Percentiles rank a stretch among this genome's conserved stretches.
phyloP scores from a whole-genome alignment of 1,140 invertebrate genomes.

The Drosophila insularis region DNA sequence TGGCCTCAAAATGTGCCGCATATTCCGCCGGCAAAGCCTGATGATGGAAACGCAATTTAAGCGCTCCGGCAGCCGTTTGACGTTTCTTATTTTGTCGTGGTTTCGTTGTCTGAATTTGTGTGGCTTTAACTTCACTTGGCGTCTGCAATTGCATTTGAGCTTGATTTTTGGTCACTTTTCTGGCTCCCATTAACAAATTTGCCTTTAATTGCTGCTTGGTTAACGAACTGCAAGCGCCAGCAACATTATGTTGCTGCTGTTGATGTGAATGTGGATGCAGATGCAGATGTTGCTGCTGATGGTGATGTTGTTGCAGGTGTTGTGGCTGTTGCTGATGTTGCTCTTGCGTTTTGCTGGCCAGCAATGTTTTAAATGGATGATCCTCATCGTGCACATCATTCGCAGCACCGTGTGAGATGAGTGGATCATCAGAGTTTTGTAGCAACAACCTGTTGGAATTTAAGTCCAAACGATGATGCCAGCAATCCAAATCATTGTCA shows the following conservation, averaged over 20 bases:
- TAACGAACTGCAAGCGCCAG: conserved; percentile 66
- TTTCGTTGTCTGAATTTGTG: conserved; percentile 84
- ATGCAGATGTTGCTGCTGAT: conserved; percentile 25
- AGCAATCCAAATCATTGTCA: conserved; percentile 50
- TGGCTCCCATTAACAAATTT: conserved; percentile 64
- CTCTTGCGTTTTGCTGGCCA: conserved; percentile 55
- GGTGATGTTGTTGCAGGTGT: conserved; percentile 24
- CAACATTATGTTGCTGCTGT: conserved; percentile 39
- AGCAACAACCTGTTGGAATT: conserved; percentile 61
- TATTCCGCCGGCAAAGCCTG: conserved; percentile 91
- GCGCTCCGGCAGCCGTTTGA: conserved; percentile 77
- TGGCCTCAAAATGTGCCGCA: conserved; percentile 90
- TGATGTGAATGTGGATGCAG: conserved; percentile 8
- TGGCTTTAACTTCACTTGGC: not conserved
- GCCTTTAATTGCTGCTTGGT: conserved; percentile 79
- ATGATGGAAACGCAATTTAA: conserved; percentile 92
- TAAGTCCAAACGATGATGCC: conserved; percentile 58
- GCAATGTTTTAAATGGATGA: conserved; percentile 62
- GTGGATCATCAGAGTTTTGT: conserved; percentile 76
- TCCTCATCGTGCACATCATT: conserved; percentile 72
- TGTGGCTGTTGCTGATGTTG: conserved; percentile 23
- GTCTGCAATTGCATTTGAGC: conserved; percentile 14
- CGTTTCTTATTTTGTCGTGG: conserved; percentile 61
- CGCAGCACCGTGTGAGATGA: conserved; percentile 74
- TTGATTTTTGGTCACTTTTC: conserved; percentile 35